A percentile compares a stretch with the other conserved stretches of the same genome.
These are phyloP conservation scores for Drosophila prolongata DNA, from an alignment of 2,888 invertebrate genomes.

Conservation along the genomic window DNA sequence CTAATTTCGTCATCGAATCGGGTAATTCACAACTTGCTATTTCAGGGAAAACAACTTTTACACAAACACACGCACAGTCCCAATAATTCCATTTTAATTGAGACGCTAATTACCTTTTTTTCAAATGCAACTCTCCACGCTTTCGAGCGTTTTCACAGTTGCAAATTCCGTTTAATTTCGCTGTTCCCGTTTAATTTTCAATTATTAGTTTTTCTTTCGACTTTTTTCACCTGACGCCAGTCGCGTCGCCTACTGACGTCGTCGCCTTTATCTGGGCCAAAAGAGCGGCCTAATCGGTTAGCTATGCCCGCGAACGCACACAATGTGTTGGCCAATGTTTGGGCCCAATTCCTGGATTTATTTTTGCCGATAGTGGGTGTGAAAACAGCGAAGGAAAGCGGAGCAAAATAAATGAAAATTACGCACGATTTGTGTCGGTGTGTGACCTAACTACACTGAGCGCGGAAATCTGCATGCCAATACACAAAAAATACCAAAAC, in stretches of 20 bases:
- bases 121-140: constrained; percentile 62
- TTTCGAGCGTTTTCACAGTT: constrained; percentile 55
- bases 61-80: constrained; percentile 14
- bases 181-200: constrained; percentile 21
- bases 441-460: background rate
- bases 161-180: constrained; percentile 58
- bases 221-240: constrained; percentile 27
- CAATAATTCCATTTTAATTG: constrained; percentile 17
- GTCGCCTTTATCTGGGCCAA: constrained; percentile 1
- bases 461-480: background rate
- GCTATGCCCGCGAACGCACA: constrained; percentile 6
- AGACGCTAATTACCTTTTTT: constrained; percentile 64
- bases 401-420: constrained; percentile 39
- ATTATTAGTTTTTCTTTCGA: constrained; percentile 16
- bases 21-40: constrained; percentile 55
- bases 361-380: constrained; percentile 18
- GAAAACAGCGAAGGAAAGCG: constrained; percentile 29
- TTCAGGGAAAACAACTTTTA: constrained; percentile 76
- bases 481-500: constrained; percentile 12
- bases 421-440: constrained; percentile 10
- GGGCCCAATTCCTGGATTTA: background rate
- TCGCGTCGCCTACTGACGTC: constrained; percentile 33
- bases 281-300: background rate
- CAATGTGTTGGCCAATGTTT: constrained; percentile 15
- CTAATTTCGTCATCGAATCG: constrained; percentile 70